Evolutionary conservation across 2,113 vertebrate species (phyloP), one percentile per base, ranked within the genome.

Genomic region (Ginglymostoma cirratum): DNA sequence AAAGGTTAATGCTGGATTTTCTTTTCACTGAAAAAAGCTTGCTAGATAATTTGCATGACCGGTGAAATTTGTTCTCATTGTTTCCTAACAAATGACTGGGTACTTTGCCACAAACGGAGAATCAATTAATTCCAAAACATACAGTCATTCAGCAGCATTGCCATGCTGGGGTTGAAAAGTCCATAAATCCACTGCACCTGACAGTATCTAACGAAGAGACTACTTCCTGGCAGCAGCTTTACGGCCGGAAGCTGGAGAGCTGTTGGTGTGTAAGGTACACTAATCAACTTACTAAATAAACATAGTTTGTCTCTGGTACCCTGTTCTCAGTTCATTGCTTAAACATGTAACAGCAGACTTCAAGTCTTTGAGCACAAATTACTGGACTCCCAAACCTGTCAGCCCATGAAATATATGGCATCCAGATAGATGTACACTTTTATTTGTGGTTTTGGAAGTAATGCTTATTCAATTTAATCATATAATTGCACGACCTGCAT

Each of bases 231-330:
- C 96, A 97, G 87, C 70, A 85, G 19, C 52, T 96, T 83, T 96
- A 95, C 85, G 96, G 93, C 95, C 96, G 96, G 80, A 96, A 96
- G 96, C 96, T 96, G 94, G 96, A 17, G 55, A 83, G 87, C 92
- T 96, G 96, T 96, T 27, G 4, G 17, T 96, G 94, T 95, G 96
- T 96, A 97, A 97, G 96, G 96, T 97, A 97, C 96, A 96, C 76
- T 96, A 96, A 97, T 96, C 96, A 97, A 61, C 95, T 96, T 97
- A 96, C 78, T 96, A 61, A 96, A 97, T 96, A 96, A 97, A 97
- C 30, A 96, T 96, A 97, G 6, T 70, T 12, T 61, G 23, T 70
- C 55, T 52, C 67, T 52, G 42, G 67, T 96, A 5, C 0, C 27
- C 96, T 96, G 97, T 96, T 96, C 87, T 70, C 95, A 97, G 69